Base-by-base conservation (phyloP, 1,140 invertebrate genomes). In the Lutraria rhynchaena region DNA sequence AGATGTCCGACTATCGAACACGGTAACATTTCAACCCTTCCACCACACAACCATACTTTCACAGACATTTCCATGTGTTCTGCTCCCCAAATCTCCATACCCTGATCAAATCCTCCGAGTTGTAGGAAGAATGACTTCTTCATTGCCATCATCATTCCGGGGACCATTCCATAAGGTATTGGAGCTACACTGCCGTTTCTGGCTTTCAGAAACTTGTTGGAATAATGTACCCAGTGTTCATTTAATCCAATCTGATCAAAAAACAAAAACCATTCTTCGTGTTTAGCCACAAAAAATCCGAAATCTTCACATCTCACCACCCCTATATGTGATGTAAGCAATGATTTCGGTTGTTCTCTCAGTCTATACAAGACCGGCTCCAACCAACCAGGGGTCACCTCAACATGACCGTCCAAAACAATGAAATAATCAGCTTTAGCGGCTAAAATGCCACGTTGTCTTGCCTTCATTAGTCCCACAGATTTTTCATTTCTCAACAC, bases 61-160 rank as follows among this genome's bases (percentile, higher is more conserved):
- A 99, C 99, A 0, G 98, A 99, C 13, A 99, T 60, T 97, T 98
- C 98, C 97, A 99, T 99, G 98, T 99, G 99, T 93, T 99, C 98
- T 1, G 98, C 98, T 51, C 98, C 98, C 94, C 94, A 95, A 44
- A 95, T 94, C 75, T 95, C 97, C 87, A 99, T 94, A 89, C 85
- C 85, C n/a, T 80, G 60, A 78, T 89, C 89, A 78, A 91, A 91
- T 44, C 84, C 89, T 51, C 98, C 98, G 15, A 99, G 94, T 85
- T 97, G 93, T 85, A 95, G 94, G 91, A 99, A 99, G 93, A 65
- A 77, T 15, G 46, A 27, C 46, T 77, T 77, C 22, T 44, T 44
- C 74, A 77, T 77, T n/a, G 74, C 37, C 61, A 61, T 65, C 46
- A 77, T 77, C 74, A 77, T 77, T 5, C 74, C 74, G 3, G 57